phyloP scores from a whole-genome alignment of 2,113 vertebrate genomes.

The Eublepharis macularius region DNA sequence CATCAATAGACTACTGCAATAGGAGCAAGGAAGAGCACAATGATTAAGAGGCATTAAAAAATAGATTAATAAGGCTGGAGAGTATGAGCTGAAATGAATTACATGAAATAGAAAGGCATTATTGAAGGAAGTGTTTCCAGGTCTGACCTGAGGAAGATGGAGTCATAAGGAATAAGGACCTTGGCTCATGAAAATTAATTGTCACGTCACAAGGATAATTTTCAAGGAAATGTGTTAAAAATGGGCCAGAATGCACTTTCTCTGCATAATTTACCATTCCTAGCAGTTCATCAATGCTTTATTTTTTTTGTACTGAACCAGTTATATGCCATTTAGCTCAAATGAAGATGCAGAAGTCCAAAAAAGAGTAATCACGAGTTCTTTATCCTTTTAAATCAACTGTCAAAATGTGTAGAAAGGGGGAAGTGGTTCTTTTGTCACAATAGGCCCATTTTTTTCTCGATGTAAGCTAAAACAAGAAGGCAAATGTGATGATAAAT shows the following conservation, averaged over 20 bases:
- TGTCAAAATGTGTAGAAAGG: not conserved
- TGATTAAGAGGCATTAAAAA: constrained; percentile 70
- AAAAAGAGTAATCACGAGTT: constrained; percentile 14
- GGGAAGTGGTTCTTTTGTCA: constrained; percentile 9
- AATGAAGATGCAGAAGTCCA: constrained; percentile 16
- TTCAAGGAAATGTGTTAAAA: constrained; percentile 64
- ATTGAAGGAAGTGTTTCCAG: constrained; percentile 60
- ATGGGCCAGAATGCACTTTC: constrained; percentile 48
- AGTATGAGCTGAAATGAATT: constrained; percentile 66
- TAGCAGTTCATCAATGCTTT: constrained; percentile 48
- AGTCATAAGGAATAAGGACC: constrained; percentile 61
- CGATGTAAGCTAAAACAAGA: not conserved
- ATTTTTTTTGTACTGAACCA: constrained; percentile 39
- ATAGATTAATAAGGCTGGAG: constrained; percentile 67
- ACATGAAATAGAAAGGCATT: constrained; percentile 65
- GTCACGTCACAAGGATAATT: constrained; percentile 56
- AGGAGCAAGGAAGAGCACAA: constrained; percentile 48
- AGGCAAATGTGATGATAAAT: not conserved
- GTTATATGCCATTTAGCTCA: constrained; percentile 34
- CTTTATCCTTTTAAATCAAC: constrained; percentile 26
- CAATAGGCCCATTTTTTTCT: not conserved
- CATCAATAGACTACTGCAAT: constrained; percentile 34
- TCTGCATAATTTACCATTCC: constrained; percentile 49
- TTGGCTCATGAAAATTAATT: constrained; percentile 65
- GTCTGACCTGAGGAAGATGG: constrained; percentile 61